Conservation (phyloP, 37 sponge, comb jelly and placozoan species). For the Petrosia ficiformis region DNA sequence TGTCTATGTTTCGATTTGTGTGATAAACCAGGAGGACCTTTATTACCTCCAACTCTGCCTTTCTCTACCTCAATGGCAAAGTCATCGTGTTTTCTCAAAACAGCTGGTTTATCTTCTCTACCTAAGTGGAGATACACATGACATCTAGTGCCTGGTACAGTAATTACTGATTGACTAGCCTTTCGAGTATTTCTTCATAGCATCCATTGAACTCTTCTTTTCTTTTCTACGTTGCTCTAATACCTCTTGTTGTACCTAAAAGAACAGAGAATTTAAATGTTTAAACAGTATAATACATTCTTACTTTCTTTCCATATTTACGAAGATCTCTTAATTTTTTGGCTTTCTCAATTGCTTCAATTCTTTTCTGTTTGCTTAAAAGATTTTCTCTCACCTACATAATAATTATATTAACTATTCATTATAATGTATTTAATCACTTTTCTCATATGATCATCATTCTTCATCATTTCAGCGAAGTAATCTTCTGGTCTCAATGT, state of each 20-base stretch:
- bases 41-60: not conserved
- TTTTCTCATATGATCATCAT: constrained; percentile 96
- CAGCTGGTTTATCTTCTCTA: constrained; percentile 53
- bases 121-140: constrained; percentile 5
- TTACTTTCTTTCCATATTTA: constrained; percentile 95
- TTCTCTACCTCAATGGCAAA: constrained; percentile 1
- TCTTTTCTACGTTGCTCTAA: constrained; percentile 65
- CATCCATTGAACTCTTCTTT: constrained; percentile 48
- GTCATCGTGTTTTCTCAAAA: constrained; percentile 27
- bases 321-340: constrained; percentile 80
- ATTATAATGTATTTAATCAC: not conserved
- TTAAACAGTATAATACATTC: too few relatives aligned
- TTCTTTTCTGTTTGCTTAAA: constrained; percentile 69
- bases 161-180: constrained; percentile 18
- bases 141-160: not conserved
- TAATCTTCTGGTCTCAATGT: constrained; percentile 87
- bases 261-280: not conserved
- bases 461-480: constrained; percentile 98
- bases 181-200: constrained; percentile 65
- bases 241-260: constrained; percentile 73
- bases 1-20: constrained; percentile 21
- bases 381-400: constrained; percentile 69
- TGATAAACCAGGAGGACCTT: too few relatives aligned
- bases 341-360: constrained; percentile 82
- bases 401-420: not conserved